Conservation (phyloP, 2,113 vertebrate genomes). For the Excalfactoria chinensis region DNA sequence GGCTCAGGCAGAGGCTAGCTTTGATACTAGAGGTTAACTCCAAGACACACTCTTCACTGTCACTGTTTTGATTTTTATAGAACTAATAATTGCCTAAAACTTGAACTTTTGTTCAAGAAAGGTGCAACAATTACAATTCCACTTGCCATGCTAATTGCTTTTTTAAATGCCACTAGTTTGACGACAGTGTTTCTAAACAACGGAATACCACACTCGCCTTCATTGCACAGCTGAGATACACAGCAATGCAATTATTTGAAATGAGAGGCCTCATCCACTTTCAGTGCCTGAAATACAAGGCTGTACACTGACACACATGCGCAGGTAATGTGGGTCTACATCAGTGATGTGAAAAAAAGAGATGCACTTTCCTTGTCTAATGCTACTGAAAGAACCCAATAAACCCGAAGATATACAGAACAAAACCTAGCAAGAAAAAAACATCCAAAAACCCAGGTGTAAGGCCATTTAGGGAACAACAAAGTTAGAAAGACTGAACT, state of each 20-base stretch:
- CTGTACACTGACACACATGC: background rate
- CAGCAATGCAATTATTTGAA: background rate
- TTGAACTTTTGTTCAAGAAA: background rate
- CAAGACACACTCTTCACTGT: background rate
- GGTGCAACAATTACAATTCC: background rate
- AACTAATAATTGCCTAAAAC: background rate
- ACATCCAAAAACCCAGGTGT: background rate
- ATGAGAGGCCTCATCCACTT: background rate
- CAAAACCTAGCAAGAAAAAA: background rate
- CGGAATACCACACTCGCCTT: background rate
- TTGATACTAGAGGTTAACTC: background rate
- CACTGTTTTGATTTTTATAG: background rate
- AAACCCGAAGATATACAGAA: background rate
- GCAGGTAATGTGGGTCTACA: background rate
- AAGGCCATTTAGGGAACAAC: background rate
- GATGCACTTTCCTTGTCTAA: background rate
- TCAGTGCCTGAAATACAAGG: background rate
- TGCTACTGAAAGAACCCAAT: background rate
- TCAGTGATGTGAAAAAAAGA: no score
- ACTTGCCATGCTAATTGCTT: background rate
- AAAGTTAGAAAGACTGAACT: background rate
- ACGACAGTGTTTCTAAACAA: background rate
- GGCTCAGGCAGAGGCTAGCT: background rate
- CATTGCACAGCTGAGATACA: background rate
- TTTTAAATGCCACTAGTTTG: slow-evolving; percentile 18